These are phyloP conservation scores for Drosophila biarmipes DNA, from an alignment of 1,140 invertebrate genomes.

Conservation along the genomic window DNA sequence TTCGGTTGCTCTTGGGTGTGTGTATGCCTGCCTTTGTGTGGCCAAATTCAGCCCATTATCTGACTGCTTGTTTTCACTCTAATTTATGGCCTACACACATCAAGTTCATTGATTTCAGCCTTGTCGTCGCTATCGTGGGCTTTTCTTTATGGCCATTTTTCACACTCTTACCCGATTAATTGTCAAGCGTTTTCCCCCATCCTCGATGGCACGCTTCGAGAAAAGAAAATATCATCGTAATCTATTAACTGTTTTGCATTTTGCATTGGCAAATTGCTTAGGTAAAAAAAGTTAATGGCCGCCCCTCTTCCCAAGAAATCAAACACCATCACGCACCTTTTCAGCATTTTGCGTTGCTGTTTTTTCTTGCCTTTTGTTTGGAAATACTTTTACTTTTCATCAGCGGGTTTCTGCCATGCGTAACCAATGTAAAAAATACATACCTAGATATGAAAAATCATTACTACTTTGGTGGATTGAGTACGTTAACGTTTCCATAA, in stretches of 20 bases:
- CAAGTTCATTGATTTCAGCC: conserved; percentile 72
- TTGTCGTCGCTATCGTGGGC: conserved; percentile 30
- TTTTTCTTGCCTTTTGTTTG: conserved; percentile 26
- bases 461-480: conserved; percentile 32
- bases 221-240: conserved; percentile 15
- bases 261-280: conserved; percentile 12
- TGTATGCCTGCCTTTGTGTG: conserved; percentile 25
- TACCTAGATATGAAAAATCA: conserved; percentile 1
- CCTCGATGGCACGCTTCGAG: conserved; percentile 31
- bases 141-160: conserved; percentile 55
- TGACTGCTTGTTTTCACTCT: conserved; percentile 71
- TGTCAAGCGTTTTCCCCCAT: conserved; percentile 42
- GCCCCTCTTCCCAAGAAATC: conserved; percentile 31
- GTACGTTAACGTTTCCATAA: conserved; percentile 45
- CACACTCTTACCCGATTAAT: conserved; percentile 73
- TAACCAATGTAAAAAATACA: conserved; percentile 44
- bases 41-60: conserved; percentile 54
- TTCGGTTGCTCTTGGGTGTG: conserved; percentile 13
- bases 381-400: conserved; percentile 71
- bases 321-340: conserved; percentile 66
- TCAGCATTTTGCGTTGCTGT: conserved; percentile 21
- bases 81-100: conserved; percentile 68
- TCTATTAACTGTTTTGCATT: conserved; percentile 31
- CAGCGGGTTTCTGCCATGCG: conserved; percentile 48
- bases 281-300: conserved; percentile 51